Conservation (phyloP, 2,797 vertebrate genomes). For the Lepidocolaptes lacrymiger region DNA sequence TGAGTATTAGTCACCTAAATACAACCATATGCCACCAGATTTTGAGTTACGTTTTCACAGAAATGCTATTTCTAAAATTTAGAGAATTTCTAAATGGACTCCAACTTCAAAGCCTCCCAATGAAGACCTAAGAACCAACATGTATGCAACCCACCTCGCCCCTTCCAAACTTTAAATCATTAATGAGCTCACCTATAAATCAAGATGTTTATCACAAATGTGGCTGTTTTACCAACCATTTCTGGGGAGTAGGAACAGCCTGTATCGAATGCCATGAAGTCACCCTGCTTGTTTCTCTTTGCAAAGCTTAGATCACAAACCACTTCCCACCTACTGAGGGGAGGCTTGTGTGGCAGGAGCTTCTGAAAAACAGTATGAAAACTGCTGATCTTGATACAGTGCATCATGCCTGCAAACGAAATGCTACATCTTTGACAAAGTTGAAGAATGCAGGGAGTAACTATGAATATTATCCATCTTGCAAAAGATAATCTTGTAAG, state of each 20-base stretch:
- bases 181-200: conserved; percentile 3
- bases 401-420: not conserved
- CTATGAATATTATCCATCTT: not conserved
- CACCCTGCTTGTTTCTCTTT: conserved; percentile 30
- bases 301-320: conserved; percentile 33
- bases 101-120: conserved; percentile 16
- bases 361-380: conserved; percentile 23
- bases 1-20: conserved; percentile 67
- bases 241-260: conserved; percentile 3
- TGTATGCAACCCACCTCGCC: not conserved
- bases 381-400: not conserved
- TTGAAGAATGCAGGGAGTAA: not conserved
- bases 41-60: conserved; percentile 42
- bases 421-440: not conserved
- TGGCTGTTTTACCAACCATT: not conserved
- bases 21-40: conserved; percentile 63
- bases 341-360: not conserved
- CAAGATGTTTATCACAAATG: not conserved
- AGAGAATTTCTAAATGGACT: conserved; percentile 21
- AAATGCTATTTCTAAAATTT: conserved; percentile 49
- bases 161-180: conserved; percentile 1
- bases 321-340: conserved; percentile 24
- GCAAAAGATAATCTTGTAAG: not conserved
- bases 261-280: conserved; percentile 1
- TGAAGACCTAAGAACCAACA: not conserved